Conservation (phyloP, 1,140 invertebrate species). For the Leptonema lineaticorne region DNA sequence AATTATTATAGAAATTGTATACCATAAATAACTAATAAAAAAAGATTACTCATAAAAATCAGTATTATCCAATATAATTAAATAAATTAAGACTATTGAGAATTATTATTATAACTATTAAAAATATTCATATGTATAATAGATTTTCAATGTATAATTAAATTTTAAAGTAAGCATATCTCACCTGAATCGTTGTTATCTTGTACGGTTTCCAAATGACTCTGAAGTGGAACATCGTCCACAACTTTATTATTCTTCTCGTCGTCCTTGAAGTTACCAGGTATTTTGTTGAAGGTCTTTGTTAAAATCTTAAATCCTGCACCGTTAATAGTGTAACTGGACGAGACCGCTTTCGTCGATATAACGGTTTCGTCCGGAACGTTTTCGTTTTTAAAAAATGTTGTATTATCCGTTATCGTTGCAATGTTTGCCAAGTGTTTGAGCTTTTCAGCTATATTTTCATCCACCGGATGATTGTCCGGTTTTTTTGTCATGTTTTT, state of each 20-base stretch:
- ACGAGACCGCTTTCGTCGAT: slow-evolving; percentile 60
- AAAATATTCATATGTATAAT: too few relatives aligned
- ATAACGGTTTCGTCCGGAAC: slow-evolving; percentile 51
- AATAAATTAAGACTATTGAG: too few relatives aligned
- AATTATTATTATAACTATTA: too few relatives aligned
- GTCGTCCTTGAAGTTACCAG: slow-evolving; percentile 51
- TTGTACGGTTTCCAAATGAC: slow-evolving; percentile 18
- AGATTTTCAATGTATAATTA: too few relatives aligned
- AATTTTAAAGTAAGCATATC: too few relatives aligned
- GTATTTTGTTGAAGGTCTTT: slow-evolving; percentile 64
- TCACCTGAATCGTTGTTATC: slow-evolving; percentile 33
- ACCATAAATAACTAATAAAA: too few relatives aligned
- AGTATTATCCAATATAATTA: too few relatives aligned
- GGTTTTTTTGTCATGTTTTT: neutral
- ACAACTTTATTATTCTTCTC: slow-evolving; percentile 49
- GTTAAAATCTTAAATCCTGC: slow-evolving; percentile 67
- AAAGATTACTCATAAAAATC: too few relatives aligned
- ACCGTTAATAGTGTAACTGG: slow-evolving; percentile 60
- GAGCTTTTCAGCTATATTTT: slow-evolving; percentile 52
- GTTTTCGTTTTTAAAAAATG: slow-evolving; percentile 48
- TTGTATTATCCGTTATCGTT: slow-evolving; percentile 55
- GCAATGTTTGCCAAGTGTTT: slow-evolving; percentile 56
- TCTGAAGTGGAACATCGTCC: slow-evolving; percentile 40
- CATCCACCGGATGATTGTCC: slow-evolving; percentile 22
- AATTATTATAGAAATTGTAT: neutral